Base-by-base conservation (phyloP, 2,113 vertebrate species). In the Mormyrus iriodes region DNA sequence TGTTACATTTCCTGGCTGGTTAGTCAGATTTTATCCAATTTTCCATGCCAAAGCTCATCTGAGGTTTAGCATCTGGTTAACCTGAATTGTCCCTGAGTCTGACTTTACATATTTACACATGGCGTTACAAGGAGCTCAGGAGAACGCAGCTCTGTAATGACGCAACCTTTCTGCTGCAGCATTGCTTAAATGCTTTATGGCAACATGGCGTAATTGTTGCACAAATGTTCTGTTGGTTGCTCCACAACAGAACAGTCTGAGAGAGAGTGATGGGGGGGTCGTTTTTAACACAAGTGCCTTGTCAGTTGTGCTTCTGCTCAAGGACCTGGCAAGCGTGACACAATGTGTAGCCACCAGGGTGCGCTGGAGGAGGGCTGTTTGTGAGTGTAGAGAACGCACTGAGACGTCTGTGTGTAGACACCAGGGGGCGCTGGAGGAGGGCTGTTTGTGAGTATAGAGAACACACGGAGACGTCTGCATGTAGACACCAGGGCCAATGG, bases 381-480 rank as follows among this genome's bases (percentile, higher is more conserved):
- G 88, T 88, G 61, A 90, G 91, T 73, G 53, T 19, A n/a, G 2
- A 3, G 27, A 5, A 2, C 0, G 24, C 27, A 44, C 7, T 27
- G 76, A 15, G 27, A 48, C 39, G 19, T n/a, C n/a, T n/a, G n/a
- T 89, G 13, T 87, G 83, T 42, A 88, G 88, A 76, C 87, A 90
- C 46, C 85, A 90, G 58, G 89, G 89, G 51, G 86, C 86, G 69
- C 65, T 90, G 58, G 90, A 90, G 88, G 88, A 87, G 48, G 91
- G 65, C 2, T 15, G 61, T 90, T 87, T 84, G 88, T 88, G 61
- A 90, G 91, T 73, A 44, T 19, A n/a, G 2, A 3, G 27, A 5
- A 2, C 0, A 10, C 27, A 44, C 7, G 17, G 76, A 15, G 27
- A 48, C 39, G 19, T n/a, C n/a, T n/a, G n/a, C n/a, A n/a, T 87